Evolutionary conservation across 2,113 vertebrate genomes (phyloP), one percentile per base, ranked within the genome.

Genomic region (Scomber japonicus): DNA sequence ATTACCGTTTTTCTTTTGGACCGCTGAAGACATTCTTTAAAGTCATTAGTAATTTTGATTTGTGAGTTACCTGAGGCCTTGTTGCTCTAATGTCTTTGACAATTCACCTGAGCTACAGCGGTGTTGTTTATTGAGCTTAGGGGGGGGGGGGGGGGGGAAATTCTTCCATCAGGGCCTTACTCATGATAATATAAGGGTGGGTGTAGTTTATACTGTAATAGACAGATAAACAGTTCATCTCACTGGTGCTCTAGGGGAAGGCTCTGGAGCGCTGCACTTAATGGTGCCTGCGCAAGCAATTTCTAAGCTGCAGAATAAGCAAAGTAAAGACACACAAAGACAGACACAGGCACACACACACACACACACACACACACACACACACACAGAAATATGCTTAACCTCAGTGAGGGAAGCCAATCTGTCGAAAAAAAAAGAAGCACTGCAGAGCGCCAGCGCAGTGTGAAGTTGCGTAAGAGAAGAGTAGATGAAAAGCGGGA

Each of bases 401-500:
- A 76, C 64, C n/a, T 12, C 44, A 12, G 77, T 14, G 8, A 65
- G 61, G 62, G 60, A 78, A 76, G 35, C 48, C 64, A 49, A 70
- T 72, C 76, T 50, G 83, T 82, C 40, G 8, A 40, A 40, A 40
- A 40, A 40, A 40, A 40, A 35, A 57, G 0, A 51, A 73, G 69
- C 68, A 31, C 2, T 57, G 78, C 82, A 69, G 51, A 50, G 65
- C 4, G 5, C n/a, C 71, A 11, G 67, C 30, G 53, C 45, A 27
- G 75, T 9, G 73, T 51, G 12, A 65, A 40, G 83, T 93, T 91
- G 93, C 78, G 84, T 93, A 91, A 93, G 89, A 89, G 67, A 45
- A 71, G 84, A 81, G 80, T 78, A 60, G 81, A 74, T 91, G 92
- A 91, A 90, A 91, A 75, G 82, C 61, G 80, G 88, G 93, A 94